Percentiles rank a stretch among this genome's conserved stretches.
Conservation (phyloP, 2,113 vertebrate genomes). For the Sterrhoptilus dennistouni region DNA sequence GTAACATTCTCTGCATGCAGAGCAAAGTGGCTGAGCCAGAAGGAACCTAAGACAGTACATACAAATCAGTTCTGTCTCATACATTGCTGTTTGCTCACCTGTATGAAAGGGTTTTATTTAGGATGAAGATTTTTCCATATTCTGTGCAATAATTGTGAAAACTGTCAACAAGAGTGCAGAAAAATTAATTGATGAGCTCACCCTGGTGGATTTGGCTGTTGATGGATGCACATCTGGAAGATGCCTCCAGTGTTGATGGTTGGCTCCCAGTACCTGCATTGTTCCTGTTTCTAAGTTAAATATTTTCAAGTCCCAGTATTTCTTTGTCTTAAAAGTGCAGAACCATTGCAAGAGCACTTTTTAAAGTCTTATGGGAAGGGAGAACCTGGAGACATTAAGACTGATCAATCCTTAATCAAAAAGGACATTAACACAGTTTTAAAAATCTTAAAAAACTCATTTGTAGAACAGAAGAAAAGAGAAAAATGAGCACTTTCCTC, state of each 20-base stretch:
- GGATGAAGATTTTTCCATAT: background rate
- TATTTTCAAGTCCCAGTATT: background rate
- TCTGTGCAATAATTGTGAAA: background rate
- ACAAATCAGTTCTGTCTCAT: background rate
- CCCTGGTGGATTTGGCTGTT: background rate
- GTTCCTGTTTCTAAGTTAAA: background rate
- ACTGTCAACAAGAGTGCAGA: background rate
- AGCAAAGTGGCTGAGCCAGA: background rate
- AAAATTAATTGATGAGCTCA: background rate
- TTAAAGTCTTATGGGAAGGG: background rate
- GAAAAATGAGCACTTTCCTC: background rate
- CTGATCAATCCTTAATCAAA: background rate
- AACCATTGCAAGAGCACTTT: background rate
- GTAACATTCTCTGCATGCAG: background rate
- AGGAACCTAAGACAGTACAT: background rate
- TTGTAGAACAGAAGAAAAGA: background rate
- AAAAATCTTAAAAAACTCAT: background rate
- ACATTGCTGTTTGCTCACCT: background rate
- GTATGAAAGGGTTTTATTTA: background rate
- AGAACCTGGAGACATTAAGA: background rate
- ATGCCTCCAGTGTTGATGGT: background rate
- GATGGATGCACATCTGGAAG: background rate
- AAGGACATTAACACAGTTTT: background rate
- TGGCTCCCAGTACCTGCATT: background rate
- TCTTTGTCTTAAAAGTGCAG: background rate